Evolutionary conservation across 2,113 vertebrate genomes (phyloP).

Genomic region (Athene noctua): DNA sequence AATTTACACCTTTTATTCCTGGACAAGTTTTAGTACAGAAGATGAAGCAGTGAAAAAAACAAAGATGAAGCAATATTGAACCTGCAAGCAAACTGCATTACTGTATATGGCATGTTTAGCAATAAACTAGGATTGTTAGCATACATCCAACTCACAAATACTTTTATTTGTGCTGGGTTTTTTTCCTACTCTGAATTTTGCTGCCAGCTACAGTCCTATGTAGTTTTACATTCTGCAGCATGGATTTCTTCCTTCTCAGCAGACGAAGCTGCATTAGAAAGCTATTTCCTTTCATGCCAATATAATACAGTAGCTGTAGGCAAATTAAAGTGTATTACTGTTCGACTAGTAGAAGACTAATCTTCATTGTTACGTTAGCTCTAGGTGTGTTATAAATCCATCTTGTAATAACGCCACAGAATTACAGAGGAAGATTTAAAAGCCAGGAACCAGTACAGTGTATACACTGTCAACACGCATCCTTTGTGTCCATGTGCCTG

Average conservation of each 20-base stretch:
- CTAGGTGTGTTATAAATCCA: constrained; percentile 69
- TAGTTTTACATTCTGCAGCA: constrained; percentile 66
- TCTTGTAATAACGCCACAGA: constrained; percentile 55
- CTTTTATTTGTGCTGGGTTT: constrained; percentile 52
- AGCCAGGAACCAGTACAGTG: background rate
- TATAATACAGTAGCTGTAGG: constrained; percentile 60
- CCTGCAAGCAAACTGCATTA: constrained; percentile 6
- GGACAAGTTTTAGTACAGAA: background rate
- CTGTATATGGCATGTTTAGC: background rate
- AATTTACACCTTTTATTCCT: background rate
- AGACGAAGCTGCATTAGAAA: constrained; percentile 70
- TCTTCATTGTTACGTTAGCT: constrained; percentile 64
- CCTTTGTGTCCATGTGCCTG: background rate
- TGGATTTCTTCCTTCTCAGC: constrained; percentile 70
- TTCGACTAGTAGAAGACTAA: constrained; percentile 58
- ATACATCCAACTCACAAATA: constrained; percentile 50
- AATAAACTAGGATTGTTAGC: constrained; percentile 66
- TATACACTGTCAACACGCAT: background rate
- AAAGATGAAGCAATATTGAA: background rate
- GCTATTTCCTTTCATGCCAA: constrained; percentile 64
- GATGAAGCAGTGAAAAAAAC: background rate
- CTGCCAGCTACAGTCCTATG: constrained; percentile 58
- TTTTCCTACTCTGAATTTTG: constrained; percentile 59
- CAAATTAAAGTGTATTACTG: constrained; percentile 60
- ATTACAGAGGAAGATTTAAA: constrained; percentile 3